Base-by-base conservation (phyloP, 2,888 invertebrate species). In the Sarcophaga variegata region DNA sequence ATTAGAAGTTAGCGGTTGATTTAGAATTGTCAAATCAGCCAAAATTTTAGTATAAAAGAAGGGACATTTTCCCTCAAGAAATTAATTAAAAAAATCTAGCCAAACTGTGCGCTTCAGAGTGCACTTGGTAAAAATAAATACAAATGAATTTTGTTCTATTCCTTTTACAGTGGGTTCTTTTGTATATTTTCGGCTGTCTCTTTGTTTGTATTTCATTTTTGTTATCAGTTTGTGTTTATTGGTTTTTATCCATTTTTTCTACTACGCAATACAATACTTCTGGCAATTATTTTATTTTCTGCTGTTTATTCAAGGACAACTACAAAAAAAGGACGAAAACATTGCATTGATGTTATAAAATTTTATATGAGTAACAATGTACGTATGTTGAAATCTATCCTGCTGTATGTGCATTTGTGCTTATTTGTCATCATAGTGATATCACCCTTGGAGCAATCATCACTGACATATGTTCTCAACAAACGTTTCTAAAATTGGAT, bases 401-500 rank as follows among this genome's bases (percentile, higher is more conserved):
- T 8, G 72, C 17, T 62, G 69, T 70, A 54, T 78, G 12, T 63
- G 49, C 47, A 11, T 60, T 47, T 75, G 63, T 66, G 70, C 70
- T 82, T 80, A 70, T 82, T 12, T 81, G 70, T 66, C 75, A 84
- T 81, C 81, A 71, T 83, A 71, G 81, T 84, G 83, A 78, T 81
- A 81, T 84, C 78, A 84, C 78, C 67, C 83, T 87, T 62, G 37
- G 1, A 87, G 81, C 86, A 81, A 70, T 87, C 83, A 87, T 81
- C 83, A 84, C 86, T 81, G 79, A 83, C 83, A 86, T 86, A 81
- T 86, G 86, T 78, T 66, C 72, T 75, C 64, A 74, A 64, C 75
- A 81, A 87, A 87, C 81, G 78, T 87, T 81, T 71, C 78, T 62
- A 87, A 84, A 87, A 87, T 79, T 84, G 81, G 66, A 84, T 84